Evolutionary conservation across 2,797 vertebrate species (phyloP), one percentile per base, ranked within the genome.

Genomic region (Petrocephalus schoutedeni): DNA sequence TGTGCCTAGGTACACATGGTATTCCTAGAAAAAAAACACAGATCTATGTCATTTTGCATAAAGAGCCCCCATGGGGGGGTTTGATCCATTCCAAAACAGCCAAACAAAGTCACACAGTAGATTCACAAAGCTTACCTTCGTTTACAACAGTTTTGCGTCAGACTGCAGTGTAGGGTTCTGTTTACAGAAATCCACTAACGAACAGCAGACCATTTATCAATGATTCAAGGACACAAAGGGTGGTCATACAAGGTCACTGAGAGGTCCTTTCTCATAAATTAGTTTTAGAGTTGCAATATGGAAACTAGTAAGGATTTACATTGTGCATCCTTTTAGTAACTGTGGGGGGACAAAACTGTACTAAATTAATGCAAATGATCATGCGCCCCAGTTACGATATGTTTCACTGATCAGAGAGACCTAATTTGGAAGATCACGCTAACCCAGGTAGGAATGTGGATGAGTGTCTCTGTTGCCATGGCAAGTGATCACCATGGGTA

Each of bases 61-160:
- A 77, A 77, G 41, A 45, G 71, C 16, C 16, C 36, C 41, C 16
- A 5, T n/a, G 14, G 32, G 71, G 64, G 28, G 59, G 59, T 1
- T 67, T 77, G 71, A 77, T 36, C 36, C 71, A 45, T 77, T 23
- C 71, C 36, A 19, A 77, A 77, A 77, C 2, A 0, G 71, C 16
- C 36, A 1, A 77, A n/a, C 36, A 7, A 77, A 45, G 71, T 77
- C 19, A 45, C 16, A 7, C 71, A 45, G 36, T n/a, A 45, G 28
- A 77, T 77, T 45, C 36, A 77, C 71, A 77, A 77, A 77, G 71
- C 71, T 77, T 77, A 77, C 71, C 71, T 77, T 77, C 36, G 2
- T 77, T 77, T 77, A 77, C 71, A 45, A 45, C 16, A 45, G 71
- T 77, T 77, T 77, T 77, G 71, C 71, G 1, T 77, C 71, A 77